Conservation (phyloP, 2,888 invertebrate species). For the Hypercompe scribonia region DNA sequence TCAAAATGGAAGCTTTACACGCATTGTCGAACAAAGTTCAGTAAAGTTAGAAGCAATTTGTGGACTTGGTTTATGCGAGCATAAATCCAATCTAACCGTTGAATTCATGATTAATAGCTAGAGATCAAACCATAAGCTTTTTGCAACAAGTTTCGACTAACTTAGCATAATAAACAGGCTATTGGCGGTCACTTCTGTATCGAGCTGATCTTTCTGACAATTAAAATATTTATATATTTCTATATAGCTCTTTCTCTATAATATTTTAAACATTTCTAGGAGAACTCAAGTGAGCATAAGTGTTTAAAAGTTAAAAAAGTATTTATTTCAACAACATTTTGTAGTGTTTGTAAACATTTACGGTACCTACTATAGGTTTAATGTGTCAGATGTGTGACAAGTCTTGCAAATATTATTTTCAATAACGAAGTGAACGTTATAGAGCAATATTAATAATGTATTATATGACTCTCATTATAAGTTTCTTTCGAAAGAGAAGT, state of each 20-base stretch:
- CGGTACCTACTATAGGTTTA: no score
- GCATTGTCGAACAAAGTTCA: slow-evolving; percentile 58
- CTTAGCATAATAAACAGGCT: slow-evolving; percentile 54
- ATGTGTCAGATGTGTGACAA: neutral
- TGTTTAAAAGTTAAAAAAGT: neutral
- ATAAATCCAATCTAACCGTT: slow-evolving; percentile 64
- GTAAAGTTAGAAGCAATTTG: slow-evolving; percentile 58
- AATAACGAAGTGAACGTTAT: neutral
- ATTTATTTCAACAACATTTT: no score
- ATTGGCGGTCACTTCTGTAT: slow-evolving; percentile 19
- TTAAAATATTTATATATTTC: no score
- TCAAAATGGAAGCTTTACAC: slow-evolving; percentile 50
- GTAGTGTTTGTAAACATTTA: no score
- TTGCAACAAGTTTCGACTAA: slow-evolving; percentile 52
- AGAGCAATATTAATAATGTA: neutral
- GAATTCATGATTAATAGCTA: slow-evolving; percentile 64
- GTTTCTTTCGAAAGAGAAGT: no score
- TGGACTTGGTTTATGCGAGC: slow-evolving; percentile 57
- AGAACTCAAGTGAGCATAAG: neutral
- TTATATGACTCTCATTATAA: no score
- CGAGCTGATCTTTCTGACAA: neutral
- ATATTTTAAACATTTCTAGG: no score
- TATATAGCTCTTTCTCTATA: no score
- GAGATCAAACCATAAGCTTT: slow-evolving; percentile 47
- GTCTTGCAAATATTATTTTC: no score